Percentiles rank a stretch among this genome's conserved stretches.
Evolutionary conservation across 2,113 vertebrate genomes (phyloP).

Genomic region (Willisornis vidua): DNA sequence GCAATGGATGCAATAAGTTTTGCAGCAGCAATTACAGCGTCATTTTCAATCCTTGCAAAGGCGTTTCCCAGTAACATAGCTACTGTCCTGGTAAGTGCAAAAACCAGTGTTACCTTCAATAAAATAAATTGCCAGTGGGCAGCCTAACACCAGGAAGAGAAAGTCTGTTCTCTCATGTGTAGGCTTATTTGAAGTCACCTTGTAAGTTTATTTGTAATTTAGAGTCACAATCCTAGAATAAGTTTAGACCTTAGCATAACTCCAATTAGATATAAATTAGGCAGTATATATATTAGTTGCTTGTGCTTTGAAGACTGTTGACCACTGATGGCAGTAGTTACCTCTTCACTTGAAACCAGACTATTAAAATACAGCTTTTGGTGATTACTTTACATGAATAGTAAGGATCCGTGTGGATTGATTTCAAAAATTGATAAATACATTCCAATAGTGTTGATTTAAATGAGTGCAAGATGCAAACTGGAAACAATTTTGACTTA

Average conservation of each 20-base stretch:
- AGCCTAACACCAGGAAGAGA: not conserved
- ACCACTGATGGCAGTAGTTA: not conserved
- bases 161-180: not conserved
- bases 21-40: constrained; percentile 84
- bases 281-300: not conserved
- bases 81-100: constrained; percentile 88
- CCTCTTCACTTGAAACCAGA: not conserved
- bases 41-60: constrained; percentile 86
- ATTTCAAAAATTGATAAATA: not conserved
- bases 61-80: constrained; percentile 92
- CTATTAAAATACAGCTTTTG: not conserved
- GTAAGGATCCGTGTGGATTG: not conserved
- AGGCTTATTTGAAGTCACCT: not conserved
- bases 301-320: not conserved
- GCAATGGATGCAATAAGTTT: constrained; percentile 88
- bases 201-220: not conserved
- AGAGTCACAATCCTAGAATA: not conserved
- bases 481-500: not conserved
- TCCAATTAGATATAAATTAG: not conserved
- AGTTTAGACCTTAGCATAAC: not conserved
- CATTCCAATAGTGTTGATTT: not conserved
- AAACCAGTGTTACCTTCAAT: not conserved
- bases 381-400: not conserved
- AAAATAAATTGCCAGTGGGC: not conserved
- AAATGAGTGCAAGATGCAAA: not conserved